A percentile compares a stretch with the other conserved stretches of the same genome.
phyloP scores from a whole-genome alignment of 2,888 invertebrate genomes.

The Colostygia pectinataria region DNA sequence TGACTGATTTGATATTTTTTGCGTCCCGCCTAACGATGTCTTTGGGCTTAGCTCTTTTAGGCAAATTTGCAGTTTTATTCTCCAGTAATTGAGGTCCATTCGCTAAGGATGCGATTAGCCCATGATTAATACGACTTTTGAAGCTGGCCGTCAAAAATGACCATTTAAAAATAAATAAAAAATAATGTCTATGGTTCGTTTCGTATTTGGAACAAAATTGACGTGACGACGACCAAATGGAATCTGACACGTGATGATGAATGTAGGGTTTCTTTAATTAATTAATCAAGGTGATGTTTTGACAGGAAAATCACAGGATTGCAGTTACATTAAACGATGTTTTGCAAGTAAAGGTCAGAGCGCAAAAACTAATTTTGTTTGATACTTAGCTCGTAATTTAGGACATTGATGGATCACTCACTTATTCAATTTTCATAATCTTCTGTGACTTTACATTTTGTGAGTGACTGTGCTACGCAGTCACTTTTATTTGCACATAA shows the following conservation, averaged over 20 bases:
- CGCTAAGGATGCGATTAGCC: constrained; percentile 78
- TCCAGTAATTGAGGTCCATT: constrained; percentile 77
- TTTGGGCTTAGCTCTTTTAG: constrained; percentile 62
- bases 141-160: constrained; percentile 40
- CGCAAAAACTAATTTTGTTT: constrained; percentile 17
- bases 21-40: constrained; percentile 62
- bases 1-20: constrained; percentile 63
- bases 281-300: constrained; percentile 38
- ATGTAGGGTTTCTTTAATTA: constrained; percentile 50
- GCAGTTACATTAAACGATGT: constrained; percentile 33
- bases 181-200: constrained; percentile 21
- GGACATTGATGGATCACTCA: constrained; percentile 26
- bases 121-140: constrained; percentile 66
- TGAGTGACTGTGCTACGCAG: too few relatives aligned
- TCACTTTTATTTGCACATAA: constrained; percentile 8
- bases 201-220: constrained; percentile 29
- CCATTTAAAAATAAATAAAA: constrained; percentile 38
- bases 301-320: constrained; percentile 37
- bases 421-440: constrained; percentile 16
- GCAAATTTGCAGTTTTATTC: constrained; percentile 68
- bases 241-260: constrained; percentile 54
- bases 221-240: constrained; percentile 58
- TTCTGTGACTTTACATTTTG: constrained; percentile 11
- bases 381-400: constrained; percentile 16
- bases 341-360: constrained; percentile 30